phyloP scores from a whole-genome alignment of 1,140 invertebrate genomes.

The Drosophila tristis region DNA sequence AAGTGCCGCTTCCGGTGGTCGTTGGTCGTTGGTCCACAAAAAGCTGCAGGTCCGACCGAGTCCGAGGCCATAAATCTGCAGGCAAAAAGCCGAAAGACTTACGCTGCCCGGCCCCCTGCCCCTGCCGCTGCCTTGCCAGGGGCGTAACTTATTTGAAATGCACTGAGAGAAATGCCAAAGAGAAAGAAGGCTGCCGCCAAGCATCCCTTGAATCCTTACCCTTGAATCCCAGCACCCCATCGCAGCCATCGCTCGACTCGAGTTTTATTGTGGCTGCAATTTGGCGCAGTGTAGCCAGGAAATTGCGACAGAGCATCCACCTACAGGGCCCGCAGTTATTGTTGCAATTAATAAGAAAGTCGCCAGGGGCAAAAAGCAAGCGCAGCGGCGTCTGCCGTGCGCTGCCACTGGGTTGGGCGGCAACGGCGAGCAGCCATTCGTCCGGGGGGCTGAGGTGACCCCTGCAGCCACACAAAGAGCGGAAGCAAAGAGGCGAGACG shows the following conservation, averaged over 20 bases:
- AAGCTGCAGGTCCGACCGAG: slow-evolving; percentile 49
- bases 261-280: too few relatives aligned
- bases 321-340: slow-evolving; percentile 56
- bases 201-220: too few relatives aligned
- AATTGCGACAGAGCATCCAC: too few relatives aligned
- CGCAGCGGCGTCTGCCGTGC: slow-evolving; percentile 63
- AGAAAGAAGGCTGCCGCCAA: too few relatives aligned
- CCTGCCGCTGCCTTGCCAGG: slow-evolving; percentile 2
- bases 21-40: slow-evolving; percentile 61
- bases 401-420: slow-evolving; percentile 65
- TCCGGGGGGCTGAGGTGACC: slow-evolving; percentile 37
- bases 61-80: slow-evolving; percentile 43
- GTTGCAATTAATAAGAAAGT: slow-evolving; percentile 79
- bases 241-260: too few relatives aligned
- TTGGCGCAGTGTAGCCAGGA: too few relatives aligned
- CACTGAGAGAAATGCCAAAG: slow-evolving; percentile 21
- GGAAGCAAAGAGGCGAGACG: too few relatives aligned
- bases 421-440: slow-evolving; percentile 20
- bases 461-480: slow-evolving; percentile 6
- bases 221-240: too few relatives aligned
- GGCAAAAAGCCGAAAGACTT: slow-evolving; percentile 63
- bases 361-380: slow-evolving; percentile 47
- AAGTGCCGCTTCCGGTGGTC: slow-evolving; percentile 77
- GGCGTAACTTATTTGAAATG: slow-evolving; percentile 2
- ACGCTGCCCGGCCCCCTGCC: slow-evolving; percentile 21